Base-by-base conservation (phyloP, 2,888 invertebrate genomes). In the Acleris emargana region DNA sequence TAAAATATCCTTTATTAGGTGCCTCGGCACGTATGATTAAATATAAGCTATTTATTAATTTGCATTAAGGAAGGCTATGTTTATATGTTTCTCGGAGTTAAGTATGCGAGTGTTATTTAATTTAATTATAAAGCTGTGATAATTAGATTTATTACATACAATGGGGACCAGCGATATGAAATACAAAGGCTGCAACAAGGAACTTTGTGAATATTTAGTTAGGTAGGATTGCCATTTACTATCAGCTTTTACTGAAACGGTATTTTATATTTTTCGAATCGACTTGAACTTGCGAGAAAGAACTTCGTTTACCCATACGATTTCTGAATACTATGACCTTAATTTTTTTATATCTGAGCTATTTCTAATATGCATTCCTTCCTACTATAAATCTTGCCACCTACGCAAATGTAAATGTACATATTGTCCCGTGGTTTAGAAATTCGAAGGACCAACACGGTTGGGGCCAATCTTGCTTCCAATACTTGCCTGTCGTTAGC, bases 111-210 rank as follows among this genome's bases (percentile, higher is more conserved):
- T 83, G 77, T 88, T 88, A 89, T 84, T 87, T 38, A 49, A 49
- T 49, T 89, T 90, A 82, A 88, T 87, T 84, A 86, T 88, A 82
- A 83, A 91, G 86, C 92, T 92, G 92, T 92, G 92, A 92, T 92
- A 92, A 89, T 91, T 91, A 90, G 89, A 78, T 82, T 89, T 85
- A 84, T 88, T 79, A 72, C 73, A 76, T 76, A 73, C 73, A 75
- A 71, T 71, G 73, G 70, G 69, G 75, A 81, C 78, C 81, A 81
- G 78, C 79, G 76, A 76, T 75, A 70, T 73, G 70, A 73, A 71
- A 67, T 66, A 74, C 73, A 68, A 73, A 73, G 74, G 75, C 74
- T 74, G 72, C 70, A 68, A 72, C 70, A 69, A 64, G 57, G 68
- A 67, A 64, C 58, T 69, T 53, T 63, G 66, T 66, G 67, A 70